Base-by-base conservation (phyloP, 2,113 vertebrate species). In the Gambusia holbrooki region DNA sequence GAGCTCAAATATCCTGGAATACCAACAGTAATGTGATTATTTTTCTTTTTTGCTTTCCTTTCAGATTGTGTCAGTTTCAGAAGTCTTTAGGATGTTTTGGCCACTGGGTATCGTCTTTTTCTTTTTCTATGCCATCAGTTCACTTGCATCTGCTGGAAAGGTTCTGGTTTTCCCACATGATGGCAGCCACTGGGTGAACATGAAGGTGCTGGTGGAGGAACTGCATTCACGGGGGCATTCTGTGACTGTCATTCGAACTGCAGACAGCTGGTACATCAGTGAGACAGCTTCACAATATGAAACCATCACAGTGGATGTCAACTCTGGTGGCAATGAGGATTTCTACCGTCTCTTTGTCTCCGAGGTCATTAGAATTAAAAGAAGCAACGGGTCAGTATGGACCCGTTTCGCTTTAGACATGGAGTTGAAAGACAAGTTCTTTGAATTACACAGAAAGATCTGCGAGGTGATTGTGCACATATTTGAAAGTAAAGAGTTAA, bases 151-250 rank as follows among this genome's bases (percentile, higher is more conserved):
- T 8, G 60, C 79, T 42, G 92, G 91, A 30, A 94, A 86, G 5
- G 62, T 93, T 73, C 79, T 92, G 74, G 92, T 94, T 17, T 88
- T 91, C 35, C 90, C 93, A 62, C 83, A 88, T 17, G 92, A 93
- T 1, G 92, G 93, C 30, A 94, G 93, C 87, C 93, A 94, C 82
- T 94, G 91, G 92, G 84, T 93, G 62, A 94, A 93, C 86, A 92
- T 94, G 92, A 83, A 81, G 11, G 42, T 93, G 7, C 71, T 94
- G 40, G 81, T 93, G 19, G 45, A 87, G 69, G 90, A 72, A 62
- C 83, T 93, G 40, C 85, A 93, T 63, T 69, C 54, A 17, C 79
- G 32, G 15, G 92, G 92, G 4, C 92, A 93, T 51, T 5, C 62
- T 58, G 66, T 94, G 45, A 90, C 89, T 0, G 88, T 93, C 22